phyloP scores from a whole-genome alignment of 2,113 vertebrate genomes.

The Chlamydotis undulata region DNA sequence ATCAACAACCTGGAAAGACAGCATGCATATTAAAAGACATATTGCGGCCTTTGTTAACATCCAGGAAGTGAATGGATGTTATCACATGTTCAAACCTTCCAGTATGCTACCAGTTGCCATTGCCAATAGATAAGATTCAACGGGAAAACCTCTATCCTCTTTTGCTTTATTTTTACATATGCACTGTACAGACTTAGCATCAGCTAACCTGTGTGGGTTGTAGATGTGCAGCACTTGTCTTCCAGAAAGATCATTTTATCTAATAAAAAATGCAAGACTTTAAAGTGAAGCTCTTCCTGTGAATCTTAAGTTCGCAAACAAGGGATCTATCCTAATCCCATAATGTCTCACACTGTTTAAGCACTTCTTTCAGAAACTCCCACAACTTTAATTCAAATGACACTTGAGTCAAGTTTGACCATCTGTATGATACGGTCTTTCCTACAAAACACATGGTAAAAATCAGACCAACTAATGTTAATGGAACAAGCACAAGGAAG shows the following conservation, averaged over 20 bases:
- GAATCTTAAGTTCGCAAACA: background rate
- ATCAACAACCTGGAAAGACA: slow-evolving; percentile 89
- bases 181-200: background rate
- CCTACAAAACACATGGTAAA: background rate
- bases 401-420: background rate
- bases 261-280: background rate
- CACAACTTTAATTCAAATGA: background rate
- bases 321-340: background rate
- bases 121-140: background rate
- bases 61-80: background rate
- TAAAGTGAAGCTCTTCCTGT: background rate
- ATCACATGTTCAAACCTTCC: background rate
- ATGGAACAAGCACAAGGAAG: background rate
- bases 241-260: background rate
- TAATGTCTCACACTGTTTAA: background rate
- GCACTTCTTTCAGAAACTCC: background rate
- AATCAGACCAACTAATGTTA: background rate
- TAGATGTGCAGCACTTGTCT: background rate
- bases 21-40: background rate
- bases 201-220: background rate
- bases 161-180: background rate
- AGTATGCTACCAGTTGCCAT: background rate
- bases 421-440: background rate
- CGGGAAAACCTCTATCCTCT: background rate
- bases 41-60: background rate